These are phyloP conservation scores for Halichoeres trimaculatus DNA, from an alignment of 2,113 vertebrate genomes.

Conservation along the genomic window DNA sequence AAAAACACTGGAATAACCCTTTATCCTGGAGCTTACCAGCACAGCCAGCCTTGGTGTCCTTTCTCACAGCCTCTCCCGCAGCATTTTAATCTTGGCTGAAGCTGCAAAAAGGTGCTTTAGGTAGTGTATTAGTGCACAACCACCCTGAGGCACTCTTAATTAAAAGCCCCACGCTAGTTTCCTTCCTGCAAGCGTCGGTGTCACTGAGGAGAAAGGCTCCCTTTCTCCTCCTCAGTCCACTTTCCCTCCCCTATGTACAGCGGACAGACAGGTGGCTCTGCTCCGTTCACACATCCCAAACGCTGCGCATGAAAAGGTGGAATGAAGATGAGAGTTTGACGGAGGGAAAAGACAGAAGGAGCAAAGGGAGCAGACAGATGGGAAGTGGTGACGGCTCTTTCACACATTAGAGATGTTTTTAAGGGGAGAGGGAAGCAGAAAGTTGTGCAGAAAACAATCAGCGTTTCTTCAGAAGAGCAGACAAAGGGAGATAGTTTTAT, in stretches of 20 bases:
- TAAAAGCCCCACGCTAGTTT: constrained; percentile 61
- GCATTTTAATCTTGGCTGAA: constrained; percentile 39
- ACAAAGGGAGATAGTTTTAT: background rate
- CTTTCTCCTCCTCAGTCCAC: constrained; percentile 10
- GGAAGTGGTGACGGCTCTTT: constrained; percentile 12
- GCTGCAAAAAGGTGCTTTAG: constrained; percentile 10
- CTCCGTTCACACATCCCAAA: constrained; percentile 19
- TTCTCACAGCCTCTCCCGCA: constrained; percentile 3
- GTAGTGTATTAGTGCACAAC: constrained; percentile 11
- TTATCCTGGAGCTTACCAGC: background rate
- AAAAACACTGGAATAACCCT: no score
- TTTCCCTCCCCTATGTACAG: background rate
- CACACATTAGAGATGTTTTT: constrained; percentile 18
- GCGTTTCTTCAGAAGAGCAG: background rate
- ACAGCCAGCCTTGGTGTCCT: background rate
- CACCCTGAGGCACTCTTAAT: constrained; percentile 68
- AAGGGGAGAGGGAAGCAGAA: background rate
- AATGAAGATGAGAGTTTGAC: constrained; percentile 21
- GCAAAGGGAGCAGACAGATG: constrained; percentile 33
- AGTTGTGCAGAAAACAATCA: background rate
- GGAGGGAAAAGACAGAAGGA: constrained; percentile 27
- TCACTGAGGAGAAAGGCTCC: constrained; percentile 11
- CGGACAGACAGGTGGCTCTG: constrained; percentile 2
- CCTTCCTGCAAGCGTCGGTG: constrained; percentile 37
- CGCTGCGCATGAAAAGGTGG: constrained; percentile 10